Evolutionary conservation across 2,113 vertebrate species (phyloP).

Genomic region (Cryptomyrus ogoouensis): DNA sequence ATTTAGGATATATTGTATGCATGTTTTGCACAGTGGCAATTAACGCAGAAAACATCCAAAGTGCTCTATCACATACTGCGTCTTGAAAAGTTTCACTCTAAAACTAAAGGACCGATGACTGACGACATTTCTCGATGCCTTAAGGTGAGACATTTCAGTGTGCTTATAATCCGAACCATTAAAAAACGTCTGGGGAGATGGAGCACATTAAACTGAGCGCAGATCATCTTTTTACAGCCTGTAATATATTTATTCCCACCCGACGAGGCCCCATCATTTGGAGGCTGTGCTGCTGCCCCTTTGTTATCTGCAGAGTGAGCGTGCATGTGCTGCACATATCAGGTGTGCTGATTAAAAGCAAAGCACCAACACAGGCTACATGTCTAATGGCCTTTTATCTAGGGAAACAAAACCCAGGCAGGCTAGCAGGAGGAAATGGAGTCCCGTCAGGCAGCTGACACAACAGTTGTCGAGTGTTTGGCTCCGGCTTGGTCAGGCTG

Average conservation of each 20-base stretch:
- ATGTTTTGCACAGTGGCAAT: not conserved
- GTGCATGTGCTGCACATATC: conserved; percentile 48
- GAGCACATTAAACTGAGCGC: not conserved
- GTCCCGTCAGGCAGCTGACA: conserved; percentile 50
- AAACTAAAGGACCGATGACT: not conserved
- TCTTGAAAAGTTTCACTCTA: conserved; percentile 3
- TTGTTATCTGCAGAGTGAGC: conserved; percentile 54
- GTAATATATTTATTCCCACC: not conserved
- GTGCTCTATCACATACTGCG: not conserved
- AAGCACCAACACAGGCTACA: conserved; percentile 49
- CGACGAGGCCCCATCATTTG: not conserved
- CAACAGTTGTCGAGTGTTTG: conserved; percentile 47
- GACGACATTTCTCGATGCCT: not conserved
- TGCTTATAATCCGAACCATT: not conserved
- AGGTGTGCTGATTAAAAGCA: conserved; percentile 55
- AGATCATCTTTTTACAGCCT: not conserved
- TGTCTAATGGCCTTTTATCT: conserved; percentile 75
- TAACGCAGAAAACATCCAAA: not conserved
- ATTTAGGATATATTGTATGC: not conserved
- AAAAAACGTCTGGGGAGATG: not conserved
- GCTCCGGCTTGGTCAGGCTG: conserved; percentile 39
- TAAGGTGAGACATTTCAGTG: not conserved
- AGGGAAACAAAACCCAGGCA: conserved; percentile 68
- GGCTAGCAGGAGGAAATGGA: conserved; percentile 38
- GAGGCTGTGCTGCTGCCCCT: conserved; percentile 35